A percentile compares a stretch with the other conserved stretches of the same genome.
phyloP scores from a whole-genome alignment of 2,797 vertebrate genomes.

The Hirundo rustica region DNA sequence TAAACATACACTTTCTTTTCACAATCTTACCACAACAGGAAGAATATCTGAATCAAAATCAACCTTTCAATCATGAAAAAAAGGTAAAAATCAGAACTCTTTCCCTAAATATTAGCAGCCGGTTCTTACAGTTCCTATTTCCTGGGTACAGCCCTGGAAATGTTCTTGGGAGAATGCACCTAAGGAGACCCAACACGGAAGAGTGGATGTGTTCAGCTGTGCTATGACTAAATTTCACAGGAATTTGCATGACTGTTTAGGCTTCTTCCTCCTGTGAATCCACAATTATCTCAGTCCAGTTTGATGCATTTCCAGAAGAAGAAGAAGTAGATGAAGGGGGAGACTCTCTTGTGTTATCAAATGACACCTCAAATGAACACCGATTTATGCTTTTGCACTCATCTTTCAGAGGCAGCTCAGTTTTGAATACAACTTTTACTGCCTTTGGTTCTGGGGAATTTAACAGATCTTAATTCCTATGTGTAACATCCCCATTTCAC shows the following conservation, averaged over 20 bases:
- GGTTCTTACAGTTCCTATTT: neutral
- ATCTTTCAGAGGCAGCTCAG: neutral
- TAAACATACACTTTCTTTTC: neutral
- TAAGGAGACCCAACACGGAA: neutral
- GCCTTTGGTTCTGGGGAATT: slow-evolving; percentile 6
- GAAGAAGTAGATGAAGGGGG: neutral
- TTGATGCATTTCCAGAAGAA: neutral
- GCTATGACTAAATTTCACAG: neutral
- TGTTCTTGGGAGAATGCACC: neutral
- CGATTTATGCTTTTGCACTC: neutral
- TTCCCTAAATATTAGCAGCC: neutral
- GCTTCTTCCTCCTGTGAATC: neutral
- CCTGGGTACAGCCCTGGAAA: neutral
- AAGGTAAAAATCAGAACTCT: neutral
- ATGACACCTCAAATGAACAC: neutral
- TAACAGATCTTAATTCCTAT: slow-evolving; percentile 18
- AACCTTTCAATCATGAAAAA: neutral
- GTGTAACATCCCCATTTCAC: slow-evolving; percentile 15
- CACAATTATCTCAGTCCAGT: neutral
- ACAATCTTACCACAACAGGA: neutral
- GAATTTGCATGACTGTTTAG: neutral
- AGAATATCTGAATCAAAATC: neutral
- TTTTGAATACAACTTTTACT: neutral
- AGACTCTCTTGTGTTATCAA: neutral
- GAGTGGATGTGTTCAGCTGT: rapidly evolving